Evolutionary conservation across 2,888 invertebrate genomes (phyloP), one percentile per base, ranked within the genome.

Genomic region (Hydrotaea diabolus): DNA sequence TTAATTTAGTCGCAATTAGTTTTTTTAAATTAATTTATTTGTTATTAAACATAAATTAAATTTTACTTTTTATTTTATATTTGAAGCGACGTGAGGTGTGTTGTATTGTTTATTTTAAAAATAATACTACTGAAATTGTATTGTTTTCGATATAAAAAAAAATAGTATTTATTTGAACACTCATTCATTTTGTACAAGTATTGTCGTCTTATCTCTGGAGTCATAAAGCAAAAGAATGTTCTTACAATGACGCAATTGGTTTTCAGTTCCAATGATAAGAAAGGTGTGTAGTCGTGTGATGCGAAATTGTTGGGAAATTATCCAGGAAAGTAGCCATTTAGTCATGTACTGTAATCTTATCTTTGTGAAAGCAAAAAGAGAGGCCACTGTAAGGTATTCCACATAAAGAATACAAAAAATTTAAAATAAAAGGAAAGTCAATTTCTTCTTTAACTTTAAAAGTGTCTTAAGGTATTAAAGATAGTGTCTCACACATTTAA

Each of bases 181-280:
- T 69, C 53, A 66, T 53, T 17, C 5, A 11, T n/a, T 31, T 66
- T 76, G 21, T 19, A 19, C 46, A 21, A 31, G 53, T 64, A 64
- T 49, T 7, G 31, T 31, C 31, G 31, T 79, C 76, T 82, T 82
- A 77, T 80, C 75, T 72, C 71, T 39, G 49, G 31, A n/a, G n/a
- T 7, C 59, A 64, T 59, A 36, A 36, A 55, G 15, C 31, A 15
- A 9, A 46, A 11, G 43, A 74, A 39, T 66, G 59, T 71, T 11
- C 71, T 72, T 72, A 76, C 59, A 79, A 66, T 85, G 79, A 81
- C 76, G 84, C 81, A 82, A 71, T 71, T 82, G 62, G 21, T 74
- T 59, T 39, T 43, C 46, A 55, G 46, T 21, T 77, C 46, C 17
- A 49, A 43, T 69, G 77, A 82, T 82, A 85, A 82, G 23, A 62